These are phyloP conservation scores for Drosophila hawaiiensis DNA, from an alignment of 2,888 invertebrate genomes.

Conservation along the genomic window DNA sequence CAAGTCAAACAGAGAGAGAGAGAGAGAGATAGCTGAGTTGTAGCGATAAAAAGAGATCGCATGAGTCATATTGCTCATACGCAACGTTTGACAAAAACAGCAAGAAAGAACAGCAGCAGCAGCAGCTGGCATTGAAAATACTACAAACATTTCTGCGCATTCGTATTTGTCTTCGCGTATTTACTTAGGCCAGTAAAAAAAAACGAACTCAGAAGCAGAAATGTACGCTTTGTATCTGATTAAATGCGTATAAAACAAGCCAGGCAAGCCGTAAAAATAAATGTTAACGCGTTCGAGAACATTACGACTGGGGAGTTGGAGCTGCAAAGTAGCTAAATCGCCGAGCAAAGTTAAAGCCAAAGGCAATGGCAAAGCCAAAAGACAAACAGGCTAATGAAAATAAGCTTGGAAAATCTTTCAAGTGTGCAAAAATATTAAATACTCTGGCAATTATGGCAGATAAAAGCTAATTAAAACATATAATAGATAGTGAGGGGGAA, in stretches of 20 bases:
- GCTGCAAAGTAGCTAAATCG: constrained; percentile 27
- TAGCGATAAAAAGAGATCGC: constrained; percentile 19
- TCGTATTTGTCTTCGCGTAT: constrained; percentile 35
- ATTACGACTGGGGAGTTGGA: not conserved
- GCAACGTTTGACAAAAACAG: constrained; percentile 46
- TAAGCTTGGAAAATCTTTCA: not conserved
- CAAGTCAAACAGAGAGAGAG: not conserved
- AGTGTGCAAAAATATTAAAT: constrained; percentile 6
- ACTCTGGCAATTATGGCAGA: constrained; percentile 3
- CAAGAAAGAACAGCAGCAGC: not conserved
- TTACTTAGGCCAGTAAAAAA: constrained; percentile 34
- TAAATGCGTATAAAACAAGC: constrained; percentile 39
- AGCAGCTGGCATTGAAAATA: constrained; percentile 42
- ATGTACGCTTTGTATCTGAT: constrained; percentile 48
- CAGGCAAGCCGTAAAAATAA: constrained; percentile 29
- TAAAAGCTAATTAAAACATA: not conserved
- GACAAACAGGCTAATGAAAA: constrained; percentile 19
- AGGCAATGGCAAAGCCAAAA: constrained; percentile 11
- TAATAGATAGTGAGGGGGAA: not conserved
- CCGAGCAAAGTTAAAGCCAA: constrained; percentile 10
- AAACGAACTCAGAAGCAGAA: not conserved
- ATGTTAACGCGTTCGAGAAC: constrained; percentile 36
- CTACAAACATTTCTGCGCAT: constrained; percentile 10
- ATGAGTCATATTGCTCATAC: constrained; percentile 59
- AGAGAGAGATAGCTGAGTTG: not conserved